Evolutionary conservation across 2,888 invertebrate genomes (phyloP).

Genomic region (Sisyra terminalis): DNA sequence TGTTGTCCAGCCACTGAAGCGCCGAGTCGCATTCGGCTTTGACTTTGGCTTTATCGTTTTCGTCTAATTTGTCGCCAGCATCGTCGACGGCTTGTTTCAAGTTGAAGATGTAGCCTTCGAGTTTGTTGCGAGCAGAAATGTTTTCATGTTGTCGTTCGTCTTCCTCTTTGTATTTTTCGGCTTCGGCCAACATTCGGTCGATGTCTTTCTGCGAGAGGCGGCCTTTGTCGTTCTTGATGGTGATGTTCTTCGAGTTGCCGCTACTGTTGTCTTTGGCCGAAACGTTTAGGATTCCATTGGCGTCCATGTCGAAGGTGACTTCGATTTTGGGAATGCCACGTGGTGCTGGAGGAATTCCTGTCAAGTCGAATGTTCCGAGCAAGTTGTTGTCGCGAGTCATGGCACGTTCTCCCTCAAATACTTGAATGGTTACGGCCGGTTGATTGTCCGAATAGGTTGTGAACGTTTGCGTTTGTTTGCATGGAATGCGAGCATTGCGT

Average conservation of each 20-base stretch:
- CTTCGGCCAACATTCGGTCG: constrained; percentile 61
- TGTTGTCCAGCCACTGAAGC: constrained; percentile 54
- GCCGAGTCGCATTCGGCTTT: constrained; percentile 37
- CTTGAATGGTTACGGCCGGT: constrained; percentile 54
- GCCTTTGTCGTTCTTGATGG: constrained; percentile 72
- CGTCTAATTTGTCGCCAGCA: constrained; percentile 40
- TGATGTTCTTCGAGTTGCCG: constrained; percentile 55
- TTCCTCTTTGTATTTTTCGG: constrained; percentile 54
- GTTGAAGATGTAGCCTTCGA: constrained; percentile 53
- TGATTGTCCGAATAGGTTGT: constrained; percentile 73
- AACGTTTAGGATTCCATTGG: constrained; percentile 51
- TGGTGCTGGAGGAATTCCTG: constrained; percentile 36
- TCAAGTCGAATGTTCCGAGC: constrained; percentile 29
- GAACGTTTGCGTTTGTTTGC: constrained; percentile 56
- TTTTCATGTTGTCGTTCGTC: constrained; percentile 52
- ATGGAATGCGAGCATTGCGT: constrained; percentile 52
- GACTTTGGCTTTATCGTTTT: constrained; percentile 28
- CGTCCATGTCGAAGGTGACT: constrained; percentile 56
- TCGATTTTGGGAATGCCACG: constrained; percentile 34
- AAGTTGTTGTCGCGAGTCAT: constrained; percentile 40
- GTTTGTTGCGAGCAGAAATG: constrained; percentile 50
- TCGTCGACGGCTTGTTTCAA: constrained; percentile 54
- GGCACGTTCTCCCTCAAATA: constrained; percentile 40
- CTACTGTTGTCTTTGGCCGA: constrained; percentile 34
- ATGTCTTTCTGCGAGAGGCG: constrained; percentile 68